Percentiles rank a stretch among this genome's conserved stretches.
Conservation (phyloP, 2,888 invertebrate genomes). For the Lasioglossum lativentre region DNA sequence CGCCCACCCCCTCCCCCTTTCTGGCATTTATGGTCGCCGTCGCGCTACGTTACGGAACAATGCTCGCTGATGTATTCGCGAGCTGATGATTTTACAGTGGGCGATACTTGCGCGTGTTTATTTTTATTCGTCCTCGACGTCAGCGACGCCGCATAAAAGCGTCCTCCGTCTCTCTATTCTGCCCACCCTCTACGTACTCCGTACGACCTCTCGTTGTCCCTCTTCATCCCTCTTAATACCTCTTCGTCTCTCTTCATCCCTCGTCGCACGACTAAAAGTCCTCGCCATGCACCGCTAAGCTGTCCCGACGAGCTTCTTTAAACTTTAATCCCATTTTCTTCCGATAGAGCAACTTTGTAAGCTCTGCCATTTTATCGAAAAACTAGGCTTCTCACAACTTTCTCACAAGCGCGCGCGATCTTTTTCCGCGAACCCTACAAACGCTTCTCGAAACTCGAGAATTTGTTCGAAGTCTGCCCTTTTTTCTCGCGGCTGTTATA, state of each 20-base stretch:
- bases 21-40: background rate
- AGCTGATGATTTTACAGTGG: background rate
- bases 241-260: background rate
- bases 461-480: background rate
- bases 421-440: background rate
- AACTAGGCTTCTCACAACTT: background rate
- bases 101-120: background rate
- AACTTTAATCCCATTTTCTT: constrained; percentile 6
- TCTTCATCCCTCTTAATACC: background rate
- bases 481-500: background rate
- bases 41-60: background rate
- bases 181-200: background rate
- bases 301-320: background rate
- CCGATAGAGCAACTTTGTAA: background rate
- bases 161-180: background rate
- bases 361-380: constrained; percentile 4
- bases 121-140: background rate
- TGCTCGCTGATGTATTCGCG: background rate
- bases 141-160: background rate
- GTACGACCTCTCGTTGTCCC: background rate
- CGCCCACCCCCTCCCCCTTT: too few relatives aligned
- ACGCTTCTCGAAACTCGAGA: background rate
- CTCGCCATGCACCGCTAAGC: background rate
- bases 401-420: background rate
- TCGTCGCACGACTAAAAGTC: background rate